Base-by-base conservation (phyloP, 2,888 invertebrate species). In the Meliscaeva auricollis region DNA sequence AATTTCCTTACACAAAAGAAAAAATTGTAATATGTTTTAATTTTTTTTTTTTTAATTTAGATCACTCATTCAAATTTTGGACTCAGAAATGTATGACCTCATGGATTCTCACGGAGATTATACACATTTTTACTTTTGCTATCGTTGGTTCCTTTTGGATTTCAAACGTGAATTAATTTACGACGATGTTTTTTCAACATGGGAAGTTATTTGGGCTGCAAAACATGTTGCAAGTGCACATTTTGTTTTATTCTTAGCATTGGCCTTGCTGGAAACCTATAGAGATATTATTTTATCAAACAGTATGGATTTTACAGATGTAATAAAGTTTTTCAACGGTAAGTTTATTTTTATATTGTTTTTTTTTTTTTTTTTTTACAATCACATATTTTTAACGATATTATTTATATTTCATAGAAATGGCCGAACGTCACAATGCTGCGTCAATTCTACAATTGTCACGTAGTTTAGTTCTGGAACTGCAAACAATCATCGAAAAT, bases 261-360 rank as follows among this genome's bases (percentile, higher is more conserved):
- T 99, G 87, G 98, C 98, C 0, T 93, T 98, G 78, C 94, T 99
- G 15, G 97, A 98, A 92, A 97, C 97, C 60, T 99, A 99, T 92
- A 93, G 98, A 58, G 98, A 98, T 91, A 98, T 99, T 89, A 98
- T 99, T 84, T 93, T 99, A 50, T 96, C 97, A 70, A 98, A 99
- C 92, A 95, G 96, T 89, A 99, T 99, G 98, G 98, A 99, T 92
- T 99, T 98, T 91, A 98, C 98, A 0, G 98, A 99, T 92, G 98
- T 98, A 91, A 99, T 99, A 91, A 98, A 98, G 91, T 99, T 99
- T 93, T 99, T 98, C 91, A 99, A 98, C 93, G 98, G 98, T 98
- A 90, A 93, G 93, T 66, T 41, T 7, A 15, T 20, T 32, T 22
- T n/a, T 7, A 60, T 1, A 6, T 20, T 54, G 22, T 7, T 26